Base-by-base conservation (phyloP, 2,888 invertebrate genomes). In the Malacosoma neustria region DNA sequence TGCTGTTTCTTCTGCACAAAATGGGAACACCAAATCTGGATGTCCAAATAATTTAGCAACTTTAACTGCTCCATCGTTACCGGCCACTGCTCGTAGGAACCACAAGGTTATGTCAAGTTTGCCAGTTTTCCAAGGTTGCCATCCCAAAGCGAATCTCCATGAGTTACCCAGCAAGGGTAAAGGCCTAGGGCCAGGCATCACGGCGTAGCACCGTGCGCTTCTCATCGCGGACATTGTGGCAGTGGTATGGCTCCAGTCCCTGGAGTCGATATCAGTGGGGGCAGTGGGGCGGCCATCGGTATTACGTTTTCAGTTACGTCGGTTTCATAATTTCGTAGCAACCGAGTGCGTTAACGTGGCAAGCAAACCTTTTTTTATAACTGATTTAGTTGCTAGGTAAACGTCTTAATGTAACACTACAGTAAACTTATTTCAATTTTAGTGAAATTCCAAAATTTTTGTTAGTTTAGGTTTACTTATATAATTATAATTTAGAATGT, bases 161-260 rank as follows among this genome's bases (percentile, higher is more conserved):
- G 93, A 90, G 67, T 94, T 94, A 38, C 94, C 94, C 35, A 94
- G 76, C 33, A 93, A 39, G 1, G 93, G 93, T 60, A 93, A 68
- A 35, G 90, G 90, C 72, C 82, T 89, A 11, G 93, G 93, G 12
- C 94, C 94, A 3, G 94, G 94, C 61, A 94, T 90, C 41, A 88
- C 87, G 35, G 86, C 70, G 67, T 92, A 94, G 51, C 73, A 69
- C 60, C 84, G 80, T 61, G 75, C 75, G 65, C 57, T 66, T 51
- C 52, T 63, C 82, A 82, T 82, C 63, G 69, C 74, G 72, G 54
- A 44, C 50, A 52, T 50, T 54, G 54, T 57, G 64, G 60, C 69
- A 74, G 68, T 75, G 67, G 48, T 36, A 44, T 53, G 54, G 40
- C 61, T 63, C 55, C 76, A 72, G 70, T 61, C 66, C 66, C 69